A percentile compares a stretch with the other conserved stretches of the same genome.
These are phyloP conservation scores for Laticauda laticaudata DNA, from an alignment of 2,113 vertebrate genomes.

Conservation along the genomic window DNA sequence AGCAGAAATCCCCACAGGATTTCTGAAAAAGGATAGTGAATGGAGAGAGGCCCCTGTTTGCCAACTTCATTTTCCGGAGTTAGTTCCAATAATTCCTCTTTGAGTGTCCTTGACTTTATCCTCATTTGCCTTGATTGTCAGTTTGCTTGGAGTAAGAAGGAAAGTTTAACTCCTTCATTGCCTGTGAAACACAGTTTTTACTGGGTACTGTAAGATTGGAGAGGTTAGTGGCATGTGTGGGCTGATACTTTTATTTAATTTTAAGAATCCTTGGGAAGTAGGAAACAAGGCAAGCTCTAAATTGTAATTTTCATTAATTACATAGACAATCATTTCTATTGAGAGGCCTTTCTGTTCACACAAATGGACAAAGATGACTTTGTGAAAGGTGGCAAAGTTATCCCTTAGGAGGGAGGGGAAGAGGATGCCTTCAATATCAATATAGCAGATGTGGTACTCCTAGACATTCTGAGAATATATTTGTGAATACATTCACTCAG, in stretches of 20 bases:
- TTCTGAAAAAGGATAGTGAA: constrained; percentile 35
- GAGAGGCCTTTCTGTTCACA: not conserved
- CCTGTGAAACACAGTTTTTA: not conserved
- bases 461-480: not conserved
- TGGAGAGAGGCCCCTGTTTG: constrained; percentile 41
- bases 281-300: not conserved
- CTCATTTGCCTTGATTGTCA: constrained; percentile 28
- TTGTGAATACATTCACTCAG: not conserved
- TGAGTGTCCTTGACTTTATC: constrained; percentile 49
- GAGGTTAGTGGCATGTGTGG: not conserved
- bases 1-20: constrained; percentile 38
- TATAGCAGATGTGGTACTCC: not conserved
- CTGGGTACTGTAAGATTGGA: not conserved
- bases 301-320: not conserved
- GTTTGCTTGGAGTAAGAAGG: constrained; percentile 42
- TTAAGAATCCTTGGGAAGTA: not conserved
- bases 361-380: not conserved
- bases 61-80: constrained; percentile 58
- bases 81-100: constrained; percentile 48
- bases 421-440: not conserved
- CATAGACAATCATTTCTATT: not conserved
- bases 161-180: constrained; percentile 36
- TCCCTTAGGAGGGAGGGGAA: not conserved
- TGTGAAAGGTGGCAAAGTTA: not conserved
- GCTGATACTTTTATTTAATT: not conserved